Conservation (phyloP, 2,888 invertebrate genomes). For the Caradrina kadenii region DNA sequence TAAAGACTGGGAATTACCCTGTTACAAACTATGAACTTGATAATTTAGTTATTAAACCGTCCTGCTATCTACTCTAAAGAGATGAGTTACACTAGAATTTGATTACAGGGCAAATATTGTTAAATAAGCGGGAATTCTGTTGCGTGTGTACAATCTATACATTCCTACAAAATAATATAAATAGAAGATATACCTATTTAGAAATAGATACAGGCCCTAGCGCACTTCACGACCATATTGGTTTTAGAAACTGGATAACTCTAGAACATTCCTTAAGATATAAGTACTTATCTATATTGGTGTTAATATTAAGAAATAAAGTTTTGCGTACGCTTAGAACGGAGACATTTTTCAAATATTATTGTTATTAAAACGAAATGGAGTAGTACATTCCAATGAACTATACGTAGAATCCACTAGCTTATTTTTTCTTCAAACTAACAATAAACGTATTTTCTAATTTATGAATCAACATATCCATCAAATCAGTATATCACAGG, state of each 20-base stretch:
- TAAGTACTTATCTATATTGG: constrained; percentile 21
- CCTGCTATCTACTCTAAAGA: constrained; percentile 31
- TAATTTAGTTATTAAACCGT: constrained; percentile 25
- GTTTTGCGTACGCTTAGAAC: constrained; percentile 12
- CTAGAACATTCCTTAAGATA: constrained; percentile 43
- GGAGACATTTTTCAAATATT: constrained; percentile 13
- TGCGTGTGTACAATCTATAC: constrained; percentile 35
- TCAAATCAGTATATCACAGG: constrained; percentile 76
- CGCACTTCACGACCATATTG: constrained; percentile 27
- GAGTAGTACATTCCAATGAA: constrained; percentile 11
- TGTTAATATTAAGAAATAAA: constrained; percentile 12
- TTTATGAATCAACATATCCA: constrained; percentile 62
- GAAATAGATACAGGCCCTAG: constrained; percentile 22
- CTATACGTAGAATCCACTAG: constrained; percentile 25
- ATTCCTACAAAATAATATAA: constrained; percentile 17
- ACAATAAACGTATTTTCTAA: constrained; percentile 59
- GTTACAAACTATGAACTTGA: constrained; percentile 37
- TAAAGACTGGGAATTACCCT: constrained; percentile 34
- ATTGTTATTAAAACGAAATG: constrained; percentile 29
- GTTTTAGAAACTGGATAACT: constrained; percentile 25
- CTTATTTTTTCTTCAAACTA: constrained; percentile 36
- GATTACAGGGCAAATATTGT: constrained; percentile 44
- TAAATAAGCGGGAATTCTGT: constrained; percentile 59
- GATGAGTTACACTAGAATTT: constrained; percentile 44
- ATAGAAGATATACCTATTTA: constrained; percentile 8